Percentiles rank a stretch among this genome's conserved stretches.
These are phyloP conservation scores for Drosophila watanabei DNA, from an alignment of 1,140 invertebrate species.

Conservation along the genomic window DNA sequence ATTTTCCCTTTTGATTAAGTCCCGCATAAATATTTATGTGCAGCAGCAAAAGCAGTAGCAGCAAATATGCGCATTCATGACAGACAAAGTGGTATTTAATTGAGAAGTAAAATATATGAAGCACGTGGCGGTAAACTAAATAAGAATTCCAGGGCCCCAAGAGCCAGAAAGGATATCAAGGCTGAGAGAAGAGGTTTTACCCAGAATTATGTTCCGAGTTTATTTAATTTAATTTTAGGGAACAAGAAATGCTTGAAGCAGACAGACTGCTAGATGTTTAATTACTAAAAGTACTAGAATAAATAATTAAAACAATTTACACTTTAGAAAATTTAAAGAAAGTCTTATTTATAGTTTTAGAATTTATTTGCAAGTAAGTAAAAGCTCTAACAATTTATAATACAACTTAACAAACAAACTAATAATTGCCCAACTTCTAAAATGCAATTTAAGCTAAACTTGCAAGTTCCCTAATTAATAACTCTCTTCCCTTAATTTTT, in stretches of 20 bases:
- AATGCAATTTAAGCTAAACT: background rate
- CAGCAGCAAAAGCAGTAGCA: constrained; percentile 20
- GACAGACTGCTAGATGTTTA: too few relatives aligned
- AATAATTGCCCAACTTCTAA: background rate
- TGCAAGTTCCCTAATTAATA: background rate
- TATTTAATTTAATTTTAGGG: background rate
- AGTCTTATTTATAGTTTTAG: background rate
- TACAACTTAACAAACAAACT: background rate
- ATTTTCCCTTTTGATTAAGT: constrained; percentile 62
- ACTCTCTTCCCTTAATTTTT: background rate
- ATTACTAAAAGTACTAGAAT: background rate
- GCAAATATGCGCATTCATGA: constrained; percentile 48
- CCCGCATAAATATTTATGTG: constrained; percentile 75
- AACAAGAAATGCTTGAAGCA: background rate
- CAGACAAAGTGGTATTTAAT: constrained; percentile 68
- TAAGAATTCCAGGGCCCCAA: background rate
- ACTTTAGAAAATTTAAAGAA: background rate
- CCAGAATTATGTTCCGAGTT: background rate
- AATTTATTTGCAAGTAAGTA: too few relatives aligned
- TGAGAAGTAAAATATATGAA: constrained; percentile 59
- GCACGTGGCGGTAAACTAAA: constrained; percentile 8
- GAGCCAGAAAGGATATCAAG: background rate
- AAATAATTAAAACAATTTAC: background rate
- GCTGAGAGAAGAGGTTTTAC: background rate
- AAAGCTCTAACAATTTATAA: background rate